Evolutionary conservation across 2,797 vertebrate species (phyloP), one percentile per base, ranked within the genome.

Genomic region (Diplodus sargus): DNA sequence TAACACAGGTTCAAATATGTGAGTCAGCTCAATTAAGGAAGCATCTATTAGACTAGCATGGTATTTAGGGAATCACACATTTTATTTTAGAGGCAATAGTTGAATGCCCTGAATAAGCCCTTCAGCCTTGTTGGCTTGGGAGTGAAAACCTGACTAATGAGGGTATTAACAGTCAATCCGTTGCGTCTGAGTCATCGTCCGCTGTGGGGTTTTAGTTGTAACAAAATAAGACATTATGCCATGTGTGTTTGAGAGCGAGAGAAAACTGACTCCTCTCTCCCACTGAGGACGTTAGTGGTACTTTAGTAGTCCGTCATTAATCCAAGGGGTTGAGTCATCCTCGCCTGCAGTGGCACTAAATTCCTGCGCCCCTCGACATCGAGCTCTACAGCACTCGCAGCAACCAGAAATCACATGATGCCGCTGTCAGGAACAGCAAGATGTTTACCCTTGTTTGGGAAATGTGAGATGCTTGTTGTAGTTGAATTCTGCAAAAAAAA

Each of bases 221-320:
- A 90, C 84, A 84, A 88, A 91, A 85, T 84, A 74, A 90, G 81
- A 89, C 86, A 63, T 85, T 66, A 87, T 78, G 48, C 43, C 42
- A 65, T 59, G 70, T 81, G 81, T 74, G 64, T 74, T 65, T 68
- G 66, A 54, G 72, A 70, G 74, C 3, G 30, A 11, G 57, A 74
- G 73, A 72, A 75, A 76, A 88, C 85, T 75, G 84, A 84, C 84
- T 86, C 79, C 57, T 84, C 83, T 90, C 80, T 90, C 85, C 80
- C 79, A 79, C 87, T 74, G 85, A 85, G 83, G 83, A 92, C 89
- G 91, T 91, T 81, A 83, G 87, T 81, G 79, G 86, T 90, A 84
- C 90, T 93, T 90, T 81, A 84, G 87, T 78, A 90, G 85, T 90
- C 87, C 83, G 84, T 83, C 87, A 89, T 93, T 93, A 93, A 92